Percentiles rank a stretch among this genome's conserved stretches.
phyloP scores from a whole-genome alignment of 2,113 vertebrate species.

The Isurus oxyrinchus region DNA sequence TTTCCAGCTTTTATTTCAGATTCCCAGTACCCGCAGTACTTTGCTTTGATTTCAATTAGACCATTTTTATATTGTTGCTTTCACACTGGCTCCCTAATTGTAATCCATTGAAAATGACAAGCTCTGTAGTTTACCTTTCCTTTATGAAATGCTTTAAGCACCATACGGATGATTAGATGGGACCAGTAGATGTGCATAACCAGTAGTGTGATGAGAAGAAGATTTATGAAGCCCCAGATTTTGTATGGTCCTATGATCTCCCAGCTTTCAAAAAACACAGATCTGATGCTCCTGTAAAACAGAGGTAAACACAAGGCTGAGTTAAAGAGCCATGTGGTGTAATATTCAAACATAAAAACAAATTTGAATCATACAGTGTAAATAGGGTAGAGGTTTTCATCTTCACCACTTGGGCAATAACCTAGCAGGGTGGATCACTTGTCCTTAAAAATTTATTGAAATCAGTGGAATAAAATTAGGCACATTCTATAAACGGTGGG shows the following conservation, averaged over 20 bases:
- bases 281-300: not conserved
- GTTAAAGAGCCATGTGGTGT: not conserved
- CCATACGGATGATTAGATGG: conserved; percentile 33
- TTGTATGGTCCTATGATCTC: conserved; percentile 31
- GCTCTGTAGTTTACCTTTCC: not conserved
- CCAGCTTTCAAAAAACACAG: conserved; percentile 31
- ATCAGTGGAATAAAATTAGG: not conserved
- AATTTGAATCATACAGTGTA: not conserved
- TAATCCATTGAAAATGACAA: not conserved
- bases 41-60: not conserved
- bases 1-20: not conserved
- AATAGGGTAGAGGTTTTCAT: not conserved
- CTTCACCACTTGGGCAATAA: not conserved
- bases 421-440: not conserved
- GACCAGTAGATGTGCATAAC: conserved; percentile 36
- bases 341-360: not conserved
- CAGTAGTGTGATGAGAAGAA: conserved; percentile 11
- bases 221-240: conserved; percentile 30
- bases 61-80: not conserved
- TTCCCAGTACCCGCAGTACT: not conserved
- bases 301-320: not conserved
- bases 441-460: not conserved
- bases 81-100: not conserved
- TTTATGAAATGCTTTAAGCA: conserved; percentile 34
- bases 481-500: not conserved